Conservation (phyloP, 2,113 vertebrate species). For the Chrysemys picta region DNA sequence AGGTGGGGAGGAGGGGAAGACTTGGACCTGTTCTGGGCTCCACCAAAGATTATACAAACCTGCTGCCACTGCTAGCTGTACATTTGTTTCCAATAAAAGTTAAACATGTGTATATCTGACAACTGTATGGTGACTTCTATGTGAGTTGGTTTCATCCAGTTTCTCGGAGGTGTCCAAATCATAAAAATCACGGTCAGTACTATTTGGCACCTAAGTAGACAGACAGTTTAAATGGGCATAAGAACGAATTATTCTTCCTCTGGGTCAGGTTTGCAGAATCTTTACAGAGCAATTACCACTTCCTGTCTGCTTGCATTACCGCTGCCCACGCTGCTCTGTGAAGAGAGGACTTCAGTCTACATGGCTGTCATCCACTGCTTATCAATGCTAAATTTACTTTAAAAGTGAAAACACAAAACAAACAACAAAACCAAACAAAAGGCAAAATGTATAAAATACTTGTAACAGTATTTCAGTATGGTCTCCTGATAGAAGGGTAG, state of each 20-base stretch:
- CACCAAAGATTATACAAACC: too few species aligned
- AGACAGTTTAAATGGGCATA: background rate
- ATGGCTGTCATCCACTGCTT: background rate
- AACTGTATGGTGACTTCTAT: background rate
- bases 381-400: background rate
- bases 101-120: background rate
- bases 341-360: background rate
- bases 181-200: background rate
- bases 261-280: background rate
- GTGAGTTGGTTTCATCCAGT: background rate
- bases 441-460: too few species aligned
- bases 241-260: background rate
- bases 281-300: background rate
- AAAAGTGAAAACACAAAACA: background rate
- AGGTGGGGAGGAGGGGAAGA: too few species aligned
- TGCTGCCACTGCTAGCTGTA: background rate
- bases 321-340: fast-evolving
- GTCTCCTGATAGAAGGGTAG: background rate
- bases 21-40: too few species aligned
- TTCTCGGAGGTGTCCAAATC: slow-evolving; percentile 11
- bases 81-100: background rate
- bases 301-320: background rate
- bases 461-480: background rate
- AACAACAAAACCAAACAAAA: background rate
- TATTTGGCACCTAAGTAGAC: background rate